Conservation (phyloP, 2,888 invertebrate species). For the Aporophyla nigra region DNA sequence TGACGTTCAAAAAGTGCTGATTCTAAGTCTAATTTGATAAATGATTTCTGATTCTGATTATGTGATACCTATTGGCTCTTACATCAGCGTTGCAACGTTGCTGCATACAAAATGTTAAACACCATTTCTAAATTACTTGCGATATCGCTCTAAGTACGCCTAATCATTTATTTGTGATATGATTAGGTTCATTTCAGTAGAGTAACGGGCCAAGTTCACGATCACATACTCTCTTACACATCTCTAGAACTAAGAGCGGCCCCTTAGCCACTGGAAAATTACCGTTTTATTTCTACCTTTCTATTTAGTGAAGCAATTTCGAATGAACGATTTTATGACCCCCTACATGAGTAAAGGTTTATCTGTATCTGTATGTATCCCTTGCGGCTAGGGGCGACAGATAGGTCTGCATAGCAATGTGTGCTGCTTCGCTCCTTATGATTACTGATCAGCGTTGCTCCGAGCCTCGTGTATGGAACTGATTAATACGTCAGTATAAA, state of each 20-base stretch:
- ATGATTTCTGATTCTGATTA: no score
- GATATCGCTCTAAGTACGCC: neutral
- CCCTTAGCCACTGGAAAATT: neutral
- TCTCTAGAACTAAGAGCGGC: neutral
- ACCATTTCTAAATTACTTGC: neutral
- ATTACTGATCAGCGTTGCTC: constrained; percentile 61
- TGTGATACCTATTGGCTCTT: neutral
- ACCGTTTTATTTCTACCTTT: neutral
- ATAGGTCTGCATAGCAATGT: constrained; percentile 53
- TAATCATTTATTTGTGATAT: neutral
- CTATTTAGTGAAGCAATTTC: constrained; percentile 20
- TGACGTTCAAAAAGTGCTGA: no score
- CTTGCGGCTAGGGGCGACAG: constrained; percentile 51
- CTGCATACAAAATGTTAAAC: neutral
- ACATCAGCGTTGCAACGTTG: no score
- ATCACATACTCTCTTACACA: neutral
- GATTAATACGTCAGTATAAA: constrained; percentile 47
- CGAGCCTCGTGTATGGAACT: constrained; percentile 38
- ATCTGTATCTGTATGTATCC: constrained; percentile 12
- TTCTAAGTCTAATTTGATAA: no score
- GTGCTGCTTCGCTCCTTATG: constrained; percentile 57
- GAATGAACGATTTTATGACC: constrained; percentile 43
- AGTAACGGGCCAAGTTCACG: neutral
- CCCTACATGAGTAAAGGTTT: constrained; percentile 20
- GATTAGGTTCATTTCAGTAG: no score